Conservation (phyloP, 2,888 invertebrate genomes). For the Ophioninae sp. region DNA sequence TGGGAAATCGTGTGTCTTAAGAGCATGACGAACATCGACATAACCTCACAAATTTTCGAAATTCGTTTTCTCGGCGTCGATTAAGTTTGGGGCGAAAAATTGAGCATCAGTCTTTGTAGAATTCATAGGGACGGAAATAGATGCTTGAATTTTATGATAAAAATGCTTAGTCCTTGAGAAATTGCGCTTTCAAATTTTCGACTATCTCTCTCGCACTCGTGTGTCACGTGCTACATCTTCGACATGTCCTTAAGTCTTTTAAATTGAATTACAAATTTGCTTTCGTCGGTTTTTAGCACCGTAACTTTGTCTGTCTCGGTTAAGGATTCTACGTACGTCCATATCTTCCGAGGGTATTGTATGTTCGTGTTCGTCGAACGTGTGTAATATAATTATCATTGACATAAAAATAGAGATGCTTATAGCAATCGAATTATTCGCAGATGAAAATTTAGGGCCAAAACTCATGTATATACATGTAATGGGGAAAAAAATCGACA, state of each 20-base stretch:
- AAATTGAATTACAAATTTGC: not conserved
- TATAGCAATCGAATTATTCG: constrained; percentile 36
- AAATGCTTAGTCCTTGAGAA: too few relatives aligned
- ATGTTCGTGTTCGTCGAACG: not conserved
- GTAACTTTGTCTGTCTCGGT: not conserved
- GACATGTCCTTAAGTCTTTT: not conserved
- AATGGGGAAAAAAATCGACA: constrained; percentile 3
- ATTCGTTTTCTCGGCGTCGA: too few relatives aligned
- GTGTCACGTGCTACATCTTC: too few relatives aligned
- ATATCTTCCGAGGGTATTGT: not conserved
- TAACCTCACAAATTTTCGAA: too few relatives aligned
- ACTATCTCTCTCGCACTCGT: too few relatives aligned
- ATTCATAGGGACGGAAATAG: too few relatives aligned
- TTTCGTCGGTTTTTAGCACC: not conserved
- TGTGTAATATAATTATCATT: constrained; percentile 45
- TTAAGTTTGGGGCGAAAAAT: too few relatives aligned
- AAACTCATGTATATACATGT: constrained; percentile 3
- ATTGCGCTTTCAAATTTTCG: too few relatives aligned
- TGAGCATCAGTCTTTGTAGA: too few relatives aligned
- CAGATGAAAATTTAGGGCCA: constrained; percentile 4
- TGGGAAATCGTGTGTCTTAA: not conserved
- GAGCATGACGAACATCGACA: too few relatives aligned
- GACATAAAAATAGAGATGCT: constrained; percentile 45
- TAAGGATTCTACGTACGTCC: not conserved
- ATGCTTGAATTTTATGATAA: too few relatives aligned